Evolutionary conservation across 2,113 vertebrate genomes (phyloP).

Genomic region (Phaethornis superciliosus): DNA sequence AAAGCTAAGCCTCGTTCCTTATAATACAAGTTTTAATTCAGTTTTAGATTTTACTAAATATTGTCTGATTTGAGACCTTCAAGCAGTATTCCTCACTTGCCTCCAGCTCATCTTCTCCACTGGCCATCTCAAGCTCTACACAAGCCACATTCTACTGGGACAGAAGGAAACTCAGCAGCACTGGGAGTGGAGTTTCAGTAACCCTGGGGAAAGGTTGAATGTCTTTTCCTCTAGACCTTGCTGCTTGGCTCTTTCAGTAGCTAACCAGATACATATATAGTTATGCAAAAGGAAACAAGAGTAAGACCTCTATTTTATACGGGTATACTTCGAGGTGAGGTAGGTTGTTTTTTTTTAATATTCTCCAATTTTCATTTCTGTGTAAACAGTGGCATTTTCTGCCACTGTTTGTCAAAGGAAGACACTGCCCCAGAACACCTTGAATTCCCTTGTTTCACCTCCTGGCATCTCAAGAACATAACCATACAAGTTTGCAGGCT

Average conservation of each 20-base stretch:
- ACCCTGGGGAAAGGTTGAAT: neutral
- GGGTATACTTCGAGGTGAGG: neutral
- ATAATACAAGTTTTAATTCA: neutral
- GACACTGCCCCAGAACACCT: neutral
- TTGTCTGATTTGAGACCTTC: neutral
- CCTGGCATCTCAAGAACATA: neutral
- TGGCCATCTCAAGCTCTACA: neutral
- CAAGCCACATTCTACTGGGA: neutral
- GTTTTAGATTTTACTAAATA: neutral
- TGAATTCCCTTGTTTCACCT: neutral
- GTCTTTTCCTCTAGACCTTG: neutral
- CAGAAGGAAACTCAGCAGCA: neutral
- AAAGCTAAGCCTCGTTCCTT: neutral
- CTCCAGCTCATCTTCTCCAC: neutral
- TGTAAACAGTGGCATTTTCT: neutral
- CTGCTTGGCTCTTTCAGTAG: neutral
- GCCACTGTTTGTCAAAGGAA: neutral
- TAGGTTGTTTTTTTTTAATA: accelerated
- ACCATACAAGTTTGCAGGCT: neutral
- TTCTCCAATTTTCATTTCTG: neutral
- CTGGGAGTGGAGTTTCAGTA: neutral
- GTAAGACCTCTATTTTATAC: neutral
- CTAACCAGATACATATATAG: neutral
- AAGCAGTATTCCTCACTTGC: neutral
- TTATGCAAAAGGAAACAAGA: neutral